phyloP scores from a whole-genome alignment of 1,140 invertebrate species.

The Drosophila simulans region DNA sequence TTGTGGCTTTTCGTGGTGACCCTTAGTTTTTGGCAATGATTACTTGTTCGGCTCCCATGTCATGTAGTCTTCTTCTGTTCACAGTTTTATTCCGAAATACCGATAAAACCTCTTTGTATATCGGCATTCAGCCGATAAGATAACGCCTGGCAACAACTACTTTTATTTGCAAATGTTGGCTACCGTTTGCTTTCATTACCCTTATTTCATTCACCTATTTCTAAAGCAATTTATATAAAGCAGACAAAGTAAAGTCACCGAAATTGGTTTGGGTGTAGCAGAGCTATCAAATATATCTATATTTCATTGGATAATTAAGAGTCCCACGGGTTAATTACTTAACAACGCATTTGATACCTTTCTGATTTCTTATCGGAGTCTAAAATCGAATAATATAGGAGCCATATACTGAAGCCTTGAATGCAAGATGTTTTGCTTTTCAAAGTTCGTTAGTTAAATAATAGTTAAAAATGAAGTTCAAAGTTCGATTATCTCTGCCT shows the following conservation, averaged over 20 bases:
- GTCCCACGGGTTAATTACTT: constrained; percentile 25
- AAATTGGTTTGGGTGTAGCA: constrained; percentile 28
- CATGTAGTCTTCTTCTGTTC: constrained; percentile 15
- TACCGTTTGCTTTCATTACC: constrained; percentile 43
- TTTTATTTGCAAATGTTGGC: constrained; percentile 39
- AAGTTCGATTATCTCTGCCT: background rate
- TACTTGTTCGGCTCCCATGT: constrained; percentile 57
- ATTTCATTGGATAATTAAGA: constrained; percentile 7
- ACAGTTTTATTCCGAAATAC: constrained; percentile 37
- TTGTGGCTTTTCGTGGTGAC: background rate
- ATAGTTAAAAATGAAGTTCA: background rate
- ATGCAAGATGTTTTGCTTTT: background rate
- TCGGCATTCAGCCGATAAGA: constrained; percentile 70
- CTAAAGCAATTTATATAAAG: background rate
- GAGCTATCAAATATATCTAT: constrained; percentile 6
- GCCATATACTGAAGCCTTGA: background rate
- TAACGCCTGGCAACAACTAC: constrained; percentile 41
- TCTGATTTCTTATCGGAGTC: constrained; percentile 19
- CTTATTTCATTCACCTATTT: constrained; percentile 49
- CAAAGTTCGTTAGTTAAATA: background rate
- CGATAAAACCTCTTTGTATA: constrained; percentile 62
- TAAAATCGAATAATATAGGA: background rate
- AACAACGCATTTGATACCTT: constrained; percentile 16
- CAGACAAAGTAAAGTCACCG: constrained; percentile 14
- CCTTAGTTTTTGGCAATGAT: constrained; percentile 45